Evolutionary conservation across 2,797 vertebrate genomes (phyloP).

Genomic region (Nasua narica): DNA sequence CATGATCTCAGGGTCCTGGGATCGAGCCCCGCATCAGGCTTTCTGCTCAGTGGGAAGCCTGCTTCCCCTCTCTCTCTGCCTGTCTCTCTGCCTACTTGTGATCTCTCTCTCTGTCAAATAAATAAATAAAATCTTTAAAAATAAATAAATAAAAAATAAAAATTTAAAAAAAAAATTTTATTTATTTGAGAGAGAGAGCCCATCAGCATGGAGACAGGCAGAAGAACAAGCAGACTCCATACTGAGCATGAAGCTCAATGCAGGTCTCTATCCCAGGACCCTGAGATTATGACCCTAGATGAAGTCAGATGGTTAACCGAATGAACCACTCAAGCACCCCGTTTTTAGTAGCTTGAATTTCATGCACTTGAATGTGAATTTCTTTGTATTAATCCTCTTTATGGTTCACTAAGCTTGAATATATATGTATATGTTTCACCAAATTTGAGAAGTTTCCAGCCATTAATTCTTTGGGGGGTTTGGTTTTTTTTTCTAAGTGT

Average conservation of each 20-base stretch:
- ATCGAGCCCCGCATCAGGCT: too few species aligned
- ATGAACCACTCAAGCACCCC: neutral
- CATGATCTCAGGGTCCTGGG: too few species aligned
- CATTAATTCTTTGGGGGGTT: neutral
- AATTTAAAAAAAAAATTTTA: too few species aligned
- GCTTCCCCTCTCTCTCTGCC: too few species aligned
- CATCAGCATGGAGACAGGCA: neutral
- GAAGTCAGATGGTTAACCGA: neutral
- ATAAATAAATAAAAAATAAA: too few species aligned
- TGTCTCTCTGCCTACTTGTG: too few species aligned
- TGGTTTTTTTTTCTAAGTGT: neutral
- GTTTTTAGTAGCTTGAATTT: neutral
- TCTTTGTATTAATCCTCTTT: neutral
- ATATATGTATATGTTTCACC: neutral
- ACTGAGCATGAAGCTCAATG: neutral
- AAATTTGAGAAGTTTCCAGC: neutral
- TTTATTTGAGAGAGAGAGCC: neutral
- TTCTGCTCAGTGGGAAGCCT: too few species aligned
- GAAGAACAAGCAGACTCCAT: neutral
- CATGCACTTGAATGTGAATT: neutral
- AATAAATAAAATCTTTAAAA: too few species aligned
- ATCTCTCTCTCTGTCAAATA: too few species aligned
- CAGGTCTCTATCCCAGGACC: neutral
- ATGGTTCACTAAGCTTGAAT: neutral
- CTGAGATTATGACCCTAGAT: too few species aligned